phyloP scores from a whole-genome alignment of 2,888 invertebrate species.

The Melipona bicolor region DNA sequence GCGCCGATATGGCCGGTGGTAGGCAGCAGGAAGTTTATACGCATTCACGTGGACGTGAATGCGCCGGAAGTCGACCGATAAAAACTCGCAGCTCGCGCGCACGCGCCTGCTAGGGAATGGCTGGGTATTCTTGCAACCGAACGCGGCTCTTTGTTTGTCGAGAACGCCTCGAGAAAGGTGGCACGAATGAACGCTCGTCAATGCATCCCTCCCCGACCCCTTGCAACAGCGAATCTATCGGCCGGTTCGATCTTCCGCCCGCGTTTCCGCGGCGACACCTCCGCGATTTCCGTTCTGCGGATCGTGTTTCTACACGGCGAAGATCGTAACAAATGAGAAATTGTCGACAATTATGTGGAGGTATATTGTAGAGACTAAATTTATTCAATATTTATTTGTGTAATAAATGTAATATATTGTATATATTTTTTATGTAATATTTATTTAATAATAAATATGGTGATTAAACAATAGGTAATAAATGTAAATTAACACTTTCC shows the following conservation, averaged over 20 bases:
- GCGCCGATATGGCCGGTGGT: neutral
- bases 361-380: no score
- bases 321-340: no score
- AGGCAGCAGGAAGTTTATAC: slow-evolving; percentile 13
- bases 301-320: neutral
- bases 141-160: slow-evolving; percentile 28
- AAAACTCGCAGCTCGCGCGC: neutral
- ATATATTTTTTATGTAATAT: no score
- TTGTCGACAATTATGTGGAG: no score
- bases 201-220: neutral
- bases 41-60: slow-evolving; percentile 36
- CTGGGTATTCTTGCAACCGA: slow-evolving; percentile 14
- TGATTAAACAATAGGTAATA: no score
- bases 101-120: neutral
- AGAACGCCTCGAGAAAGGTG: slow-evolving; percentile 19
- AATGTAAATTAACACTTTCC: no score
- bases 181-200: slow-evolving; percentile 36
- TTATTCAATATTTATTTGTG: no score
- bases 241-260: neutral
- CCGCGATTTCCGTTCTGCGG: neutral
- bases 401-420: no score
- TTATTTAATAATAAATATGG: no score
- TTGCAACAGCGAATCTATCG: slow-evolving; percentile 27
- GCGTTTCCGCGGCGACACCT: neutral
- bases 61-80: slow-evolving; percentile 28